These are phyloP conservation scores for Rhorus exstirpatorius DNA, from an alignment of 2,888 invertebrate genomes.

Conservation along the genomic window DNA sequence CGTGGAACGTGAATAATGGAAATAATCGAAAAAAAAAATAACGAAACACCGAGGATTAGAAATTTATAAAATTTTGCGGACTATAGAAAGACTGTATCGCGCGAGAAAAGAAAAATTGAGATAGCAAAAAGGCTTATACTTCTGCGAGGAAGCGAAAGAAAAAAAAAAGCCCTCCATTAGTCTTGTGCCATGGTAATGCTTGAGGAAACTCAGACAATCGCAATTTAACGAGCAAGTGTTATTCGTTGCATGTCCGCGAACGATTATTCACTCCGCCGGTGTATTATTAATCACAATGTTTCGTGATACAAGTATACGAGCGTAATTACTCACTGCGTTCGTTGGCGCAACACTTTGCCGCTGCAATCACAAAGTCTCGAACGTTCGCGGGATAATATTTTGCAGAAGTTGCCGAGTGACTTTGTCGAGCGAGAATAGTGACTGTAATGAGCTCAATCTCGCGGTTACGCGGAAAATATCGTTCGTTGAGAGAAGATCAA, in stretches of 20 bases:
- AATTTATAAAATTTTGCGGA: neutral
- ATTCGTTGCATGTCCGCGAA: conserved; percentile 64
- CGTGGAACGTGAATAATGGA: neutral
- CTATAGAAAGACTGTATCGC: conserved; percentile 25
- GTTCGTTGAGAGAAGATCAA: neutral
- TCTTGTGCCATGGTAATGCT: conserved; percentile 37
- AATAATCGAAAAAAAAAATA: neutral
- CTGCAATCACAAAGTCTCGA: conserved; percentile 17
- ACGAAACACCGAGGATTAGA: neutral
- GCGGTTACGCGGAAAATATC: conserved; percentile 34
- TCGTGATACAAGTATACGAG: conserved; percentile 53
- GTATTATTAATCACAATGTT: conserved; percentile 59
- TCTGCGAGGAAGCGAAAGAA: conserved; percentile 5
- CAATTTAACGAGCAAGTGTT: conserved; percentile 49
- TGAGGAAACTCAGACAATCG: conserved; percentile 46
- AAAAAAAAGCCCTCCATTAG: conserved; percentile 35
- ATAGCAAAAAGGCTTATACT: conserved; percentile 13
- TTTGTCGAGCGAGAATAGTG: conserved; percentile 57
- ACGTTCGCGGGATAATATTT: conserved; percentile 31
- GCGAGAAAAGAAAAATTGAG: neutral
- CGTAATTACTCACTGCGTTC: conserved; percentile 62
- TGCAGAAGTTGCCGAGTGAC: conserved; percentile 60
- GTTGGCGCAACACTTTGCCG: conserved; percentile 46
- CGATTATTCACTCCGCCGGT: conserved; percentile 56
- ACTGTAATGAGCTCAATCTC: conserved; percentile 48